Evolutionary conservation across 2,113 vertebrate genomes (phyloP).

Genomic region (Herpetotheres cachinnans): DNA sequence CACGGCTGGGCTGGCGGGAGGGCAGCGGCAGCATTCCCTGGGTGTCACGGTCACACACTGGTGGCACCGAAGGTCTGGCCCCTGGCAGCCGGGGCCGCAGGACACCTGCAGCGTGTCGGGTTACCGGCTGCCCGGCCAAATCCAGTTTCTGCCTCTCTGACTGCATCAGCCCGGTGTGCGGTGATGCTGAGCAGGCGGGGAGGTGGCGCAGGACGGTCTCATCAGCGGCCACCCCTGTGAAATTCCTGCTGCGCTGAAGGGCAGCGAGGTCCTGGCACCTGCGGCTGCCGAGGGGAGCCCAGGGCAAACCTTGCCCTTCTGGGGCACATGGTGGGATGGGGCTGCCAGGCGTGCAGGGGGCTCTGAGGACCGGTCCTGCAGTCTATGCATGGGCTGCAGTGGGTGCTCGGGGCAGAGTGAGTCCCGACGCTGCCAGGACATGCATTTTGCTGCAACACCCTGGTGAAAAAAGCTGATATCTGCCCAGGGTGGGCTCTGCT

Average conservation of each 20-base stretch:
- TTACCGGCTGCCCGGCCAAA: neutral
- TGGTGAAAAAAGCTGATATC: too few species aligned
- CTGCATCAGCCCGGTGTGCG: neutral
- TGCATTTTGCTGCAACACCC: neutral
- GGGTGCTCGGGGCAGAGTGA: neutral
- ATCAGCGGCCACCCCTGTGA: neutral
- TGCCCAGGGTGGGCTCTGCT: neutral
- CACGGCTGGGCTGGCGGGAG: fast-evolving
- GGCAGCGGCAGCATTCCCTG: neutral
- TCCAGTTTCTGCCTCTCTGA: neutral
- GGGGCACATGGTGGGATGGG: neutral
- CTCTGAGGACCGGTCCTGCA: neutral
- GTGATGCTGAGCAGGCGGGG: neutral
- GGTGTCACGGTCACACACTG: fast-evolving
- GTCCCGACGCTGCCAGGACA: neutral
- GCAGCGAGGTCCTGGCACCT: too few species aligned
- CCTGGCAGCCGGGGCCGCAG: too few species aligned
- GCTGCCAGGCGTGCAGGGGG: neutral
- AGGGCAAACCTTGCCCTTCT: neutral
- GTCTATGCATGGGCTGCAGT: neutral
- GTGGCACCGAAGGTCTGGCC: neutral
- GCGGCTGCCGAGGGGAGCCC: neutral
- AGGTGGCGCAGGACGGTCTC: neutral
- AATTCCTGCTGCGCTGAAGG: neutral
- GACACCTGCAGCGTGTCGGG: neutral